Conservation (phyloP, 1,140 invertebrate species). For the Popillia japonica region DNA sequence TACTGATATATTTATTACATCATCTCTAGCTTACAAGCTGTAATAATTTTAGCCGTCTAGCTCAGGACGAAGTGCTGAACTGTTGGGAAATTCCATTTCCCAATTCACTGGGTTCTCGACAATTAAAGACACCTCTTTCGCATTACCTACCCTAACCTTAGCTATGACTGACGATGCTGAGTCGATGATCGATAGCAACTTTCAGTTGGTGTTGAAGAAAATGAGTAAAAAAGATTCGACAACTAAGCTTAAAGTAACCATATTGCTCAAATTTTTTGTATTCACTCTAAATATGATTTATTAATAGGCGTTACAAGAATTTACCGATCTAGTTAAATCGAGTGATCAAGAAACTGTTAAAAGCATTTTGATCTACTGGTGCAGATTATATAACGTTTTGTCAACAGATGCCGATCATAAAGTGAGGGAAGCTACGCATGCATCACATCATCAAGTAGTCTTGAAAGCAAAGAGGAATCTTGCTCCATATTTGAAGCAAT, state of each 20-base stretch:
- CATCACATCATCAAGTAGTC: constrained; percentile 74
- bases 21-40: constrained; percentile 45
- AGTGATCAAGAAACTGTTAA: constrained; percentile 69
- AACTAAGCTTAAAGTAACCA: constrained; percentile 84
- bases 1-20: constrained; percentile 40
- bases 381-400: constrained; percentile 76
- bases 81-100: constrained; percentile 68
- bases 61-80: constrained; percentile 80
- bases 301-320: constrained; percentile 83
- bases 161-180: constrained; percentile 65
- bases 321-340: constrained; percentile 71
- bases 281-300: neutral
- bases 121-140: constrained; percentile 67
- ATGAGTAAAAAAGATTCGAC: constrained; percentile 86
- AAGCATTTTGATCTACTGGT: constrained; percentile 78
- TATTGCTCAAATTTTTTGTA: too few species aligned
- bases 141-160: constrained; percentile 65
- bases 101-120: constrained; percentile 76
- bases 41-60: constrained; percentile 82
- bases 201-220: constrained; percentile 75
- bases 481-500: constrained; percentile 78
- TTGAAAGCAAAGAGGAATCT: constrained; percentile 74
- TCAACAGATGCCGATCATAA: constrained; percentile 79
- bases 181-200: constrained; percentile 67
- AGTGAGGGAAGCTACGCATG: constrained; percentile 78